Conservation (phyloP, 2,888 invertebrate species). For the Argyresthia goedartella region DNA sequence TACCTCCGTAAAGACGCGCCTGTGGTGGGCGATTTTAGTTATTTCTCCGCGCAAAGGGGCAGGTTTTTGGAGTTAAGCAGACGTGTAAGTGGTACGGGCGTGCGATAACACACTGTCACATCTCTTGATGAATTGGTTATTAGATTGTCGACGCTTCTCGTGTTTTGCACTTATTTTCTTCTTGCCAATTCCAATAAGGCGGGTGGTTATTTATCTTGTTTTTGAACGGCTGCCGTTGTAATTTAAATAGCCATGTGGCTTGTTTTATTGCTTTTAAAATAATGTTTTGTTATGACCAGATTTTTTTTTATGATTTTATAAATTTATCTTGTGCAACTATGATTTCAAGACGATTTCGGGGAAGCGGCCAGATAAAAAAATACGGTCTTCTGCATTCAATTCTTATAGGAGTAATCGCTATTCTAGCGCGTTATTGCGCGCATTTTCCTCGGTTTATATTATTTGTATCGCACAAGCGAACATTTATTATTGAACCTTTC, state of each 20-base stretch:
- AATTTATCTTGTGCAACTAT: too few species aligned
- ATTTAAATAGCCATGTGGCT: not conserved
- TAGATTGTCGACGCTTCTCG: constrained; percentile 39
- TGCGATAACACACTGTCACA: constrained; percentile 56
- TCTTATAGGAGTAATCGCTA: too few species aligned
- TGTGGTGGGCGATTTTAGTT: too few species aligned
- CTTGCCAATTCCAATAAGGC: constrained; percentile 15
- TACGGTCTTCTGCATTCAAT: too few species aligned
- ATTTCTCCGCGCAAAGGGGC: too few species aligned
- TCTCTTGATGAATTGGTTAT: constrained; percentile 61
- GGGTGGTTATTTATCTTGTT: constrained; percentile 26
- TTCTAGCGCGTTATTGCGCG: too few species aligned
- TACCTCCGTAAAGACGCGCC: too few species aligned
- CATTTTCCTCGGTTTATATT: too few species aligned
- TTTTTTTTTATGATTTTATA: not conserved
- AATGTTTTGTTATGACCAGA: not conserved
- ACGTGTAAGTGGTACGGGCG: constrained; percentile 11
- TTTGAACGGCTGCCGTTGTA: constrained; percentile 8
- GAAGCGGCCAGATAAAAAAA: too few species aligned
- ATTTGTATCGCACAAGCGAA: too few species aligned
- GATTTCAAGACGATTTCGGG: too few species aligned
- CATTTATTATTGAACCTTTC: not conserved
- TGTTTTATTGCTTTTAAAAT: not conserved
- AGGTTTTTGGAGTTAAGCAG: too few species aligned
- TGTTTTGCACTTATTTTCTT: constrained; percentile 23